Conservation (phyloP, 1,140 invertebrate genomes). For the Pseudomyrmex dendroicus region DNA sequence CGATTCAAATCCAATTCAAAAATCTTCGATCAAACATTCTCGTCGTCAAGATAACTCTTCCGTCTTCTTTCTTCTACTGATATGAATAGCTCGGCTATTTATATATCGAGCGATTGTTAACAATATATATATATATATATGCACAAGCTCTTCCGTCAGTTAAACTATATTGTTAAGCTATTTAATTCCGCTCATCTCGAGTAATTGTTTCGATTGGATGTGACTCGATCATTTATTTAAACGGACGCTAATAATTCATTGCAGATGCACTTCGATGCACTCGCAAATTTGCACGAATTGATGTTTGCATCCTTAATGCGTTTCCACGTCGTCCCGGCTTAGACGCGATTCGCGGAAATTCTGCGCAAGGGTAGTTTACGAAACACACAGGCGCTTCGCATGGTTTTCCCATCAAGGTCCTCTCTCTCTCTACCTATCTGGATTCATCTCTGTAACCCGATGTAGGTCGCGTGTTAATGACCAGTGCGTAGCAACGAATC, state of each 20-base stretch:
- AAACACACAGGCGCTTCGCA: slow-evolving; percentile 35
- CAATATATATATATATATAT: neutral
- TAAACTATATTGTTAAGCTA: neutral
- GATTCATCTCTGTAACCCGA: neutral
- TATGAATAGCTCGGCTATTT: too few relatives aligned
- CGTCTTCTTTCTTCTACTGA: too few relatives aligned
- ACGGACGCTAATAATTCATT: slow-evolving; percentile 57
- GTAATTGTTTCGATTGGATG: slow-evolving; percentile 48
- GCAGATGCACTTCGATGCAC: slow-evolving; percentile 28
- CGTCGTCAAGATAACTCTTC: too few relatives aligned
- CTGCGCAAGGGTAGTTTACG: slow-evolving; percentile 54
- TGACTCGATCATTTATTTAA: slow-evolving; percentile 49
- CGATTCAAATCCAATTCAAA: too few relatives aligned
- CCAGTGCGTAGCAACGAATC: slow-evolving; percentile 38
- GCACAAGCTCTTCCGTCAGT: neutral
- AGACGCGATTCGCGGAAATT: slow-evolving; percentile 65
- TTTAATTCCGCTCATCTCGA: slow-evolving; percentile 25
- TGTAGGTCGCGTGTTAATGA: slow-evolving; percentile 61
- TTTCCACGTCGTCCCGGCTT: slow-evolving; percentile 58
- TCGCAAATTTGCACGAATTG: slow-evolving; percentile 50
- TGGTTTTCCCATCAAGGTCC: slow-evolving; percentile 24
- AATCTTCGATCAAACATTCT: too few relatives aligned
- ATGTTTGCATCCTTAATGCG: slow-evolving; percentile 59
- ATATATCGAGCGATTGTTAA: too few relatives aligned
- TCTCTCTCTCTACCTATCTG: too few relatives aligned